Evolutionary conservation across 1,140 invertebrate species (phyloP).

Genomic region (Calliphora vicina): DNA sequence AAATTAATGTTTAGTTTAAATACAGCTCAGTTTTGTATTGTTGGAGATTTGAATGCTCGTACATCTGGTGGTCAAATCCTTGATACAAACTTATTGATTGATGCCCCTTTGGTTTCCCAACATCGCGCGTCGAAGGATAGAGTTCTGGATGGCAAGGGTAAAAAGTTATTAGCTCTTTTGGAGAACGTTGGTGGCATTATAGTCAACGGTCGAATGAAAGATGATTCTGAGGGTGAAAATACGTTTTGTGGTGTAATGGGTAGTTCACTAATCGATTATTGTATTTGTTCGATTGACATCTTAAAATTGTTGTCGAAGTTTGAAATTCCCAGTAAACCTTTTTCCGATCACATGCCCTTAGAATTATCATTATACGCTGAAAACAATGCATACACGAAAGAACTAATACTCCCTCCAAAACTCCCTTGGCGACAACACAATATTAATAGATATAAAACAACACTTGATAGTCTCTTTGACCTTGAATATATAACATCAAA

Average conservation of each 20-base stretch:
- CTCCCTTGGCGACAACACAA: too few relatives aligned
- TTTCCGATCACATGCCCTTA: neutral
- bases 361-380: neutral
- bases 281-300: neutral
- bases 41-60: neutral
- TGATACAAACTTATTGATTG: neutral
- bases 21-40: too few relatives aligned
- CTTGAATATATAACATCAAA: neutral
- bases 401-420: neutral
- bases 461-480: too few relatives aligned
- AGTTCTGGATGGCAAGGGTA: neutral
- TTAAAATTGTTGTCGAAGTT: neutral
- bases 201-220: neutral
- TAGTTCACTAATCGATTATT: neutral
- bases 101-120: neutral
- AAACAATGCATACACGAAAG: neutral
- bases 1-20: neutral
- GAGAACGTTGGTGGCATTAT: neutral
- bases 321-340: neutral
- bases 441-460: too few relatives aligned
- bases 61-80: neutral
- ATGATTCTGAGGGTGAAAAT: neutral
- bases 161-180: neutral
- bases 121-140: neutral
- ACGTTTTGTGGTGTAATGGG: neutral